Evolutionary conservation across 2,888 invertebrate genomes (phyloP).

Genomic region (Diachrysia chrysitis): DNA sequence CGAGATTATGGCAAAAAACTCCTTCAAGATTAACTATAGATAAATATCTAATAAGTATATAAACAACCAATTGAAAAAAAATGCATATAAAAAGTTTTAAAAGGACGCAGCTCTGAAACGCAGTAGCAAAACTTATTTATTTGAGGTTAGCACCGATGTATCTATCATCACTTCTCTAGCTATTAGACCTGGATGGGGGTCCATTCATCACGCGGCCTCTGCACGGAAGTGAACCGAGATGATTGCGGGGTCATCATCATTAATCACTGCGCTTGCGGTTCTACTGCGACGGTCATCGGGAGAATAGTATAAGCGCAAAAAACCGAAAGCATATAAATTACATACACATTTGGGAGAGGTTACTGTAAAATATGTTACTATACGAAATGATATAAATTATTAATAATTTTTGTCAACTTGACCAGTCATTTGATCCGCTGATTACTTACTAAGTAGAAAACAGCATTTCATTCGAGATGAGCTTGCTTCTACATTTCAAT

Average conservation of each 20-base stretch:
- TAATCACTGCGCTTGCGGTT: constrained; percentile 65
- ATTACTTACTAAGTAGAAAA: too few relatives aligned
- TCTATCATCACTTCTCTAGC: constrained; percentile 56
- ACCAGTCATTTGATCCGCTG: neutral
- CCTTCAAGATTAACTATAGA: too few relatives aligned
- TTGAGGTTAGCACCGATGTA: constrained; percentile 33
- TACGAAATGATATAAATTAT: neutral
- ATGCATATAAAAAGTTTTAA: neutral
- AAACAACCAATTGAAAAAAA: too few relatives aligned
- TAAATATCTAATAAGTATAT: too few relatives aligned
- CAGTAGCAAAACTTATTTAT: constrained; percentile 42
- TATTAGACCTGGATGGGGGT: constrained; percentile 47
- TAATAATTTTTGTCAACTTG: accelerated
- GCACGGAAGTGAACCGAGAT: constrained; percentile 58
- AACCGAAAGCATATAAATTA: constrained; percentile 14
- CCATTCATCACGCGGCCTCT: constrained; percentile 54
- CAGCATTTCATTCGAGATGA: too few relatives aligned
- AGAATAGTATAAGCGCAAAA: constrained; percentile 44
- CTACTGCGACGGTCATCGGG: constrained; percentile 30
- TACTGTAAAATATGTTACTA: neutral
- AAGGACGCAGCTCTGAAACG: neutral
- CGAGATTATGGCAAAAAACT: too few relatives aligned
- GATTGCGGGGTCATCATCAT: constrained; percentile 68
- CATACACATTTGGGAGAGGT: neutral
- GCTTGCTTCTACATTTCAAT: too few relatives aligned